A percentile compares a stretch with the other conserved stretches of the same genome.
Conservation (phyloP, 2,797 vertebrate genomes). For the Melanotaenia parkinsoni region DNA sequence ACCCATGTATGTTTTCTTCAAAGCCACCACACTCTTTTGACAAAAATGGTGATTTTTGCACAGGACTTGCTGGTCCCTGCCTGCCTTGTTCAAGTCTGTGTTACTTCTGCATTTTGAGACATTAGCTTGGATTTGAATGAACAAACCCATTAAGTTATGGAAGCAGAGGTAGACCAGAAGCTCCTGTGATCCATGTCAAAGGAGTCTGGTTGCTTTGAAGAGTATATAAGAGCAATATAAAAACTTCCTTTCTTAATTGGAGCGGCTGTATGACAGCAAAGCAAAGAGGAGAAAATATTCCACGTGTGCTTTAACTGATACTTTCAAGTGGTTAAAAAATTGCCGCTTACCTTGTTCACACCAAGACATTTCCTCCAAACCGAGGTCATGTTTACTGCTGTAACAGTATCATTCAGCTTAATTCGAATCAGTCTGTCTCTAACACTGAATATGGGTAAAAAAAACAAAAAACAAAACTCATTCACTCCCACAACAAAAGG, state of each 20-base stretch:
- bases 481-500: neutral
- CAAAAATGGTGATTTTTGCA: neutral
- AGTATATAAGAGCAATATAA: too few species aligned
- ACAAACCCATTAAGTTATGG: neutral
- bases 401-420: neutral
- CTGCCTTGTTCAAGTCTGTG: neutral
- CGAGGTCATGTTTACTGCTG: neutral
- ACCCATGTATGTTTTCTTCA: slow-evolving; percentile 13
- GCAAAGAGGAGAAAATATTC: neutral
- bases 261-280: neutral
- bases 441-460: neutral
- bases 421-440: neutral
- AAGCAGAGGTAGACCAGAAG: neutral
- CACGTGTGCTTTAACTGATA: neutral
- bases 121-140: neutral
- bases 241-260: neutral
- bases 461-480: neutral
- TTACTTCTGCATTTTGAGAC: neutral
- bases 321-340: slow-evolving; percentile 3
- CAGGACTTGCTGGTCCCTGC: neutral
- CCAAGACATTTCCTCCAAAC: neutral
- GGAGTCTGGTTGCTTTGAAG: neutral
- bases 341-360: neutral
- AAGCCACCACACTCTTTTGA: slow-evolving; percentile 14
- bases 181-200: slow-evolving; percentile 3